Base-by-base conservation (phyloP, 2,113 vertebrate species). In the Ctenomys sociabilis region DNA sequence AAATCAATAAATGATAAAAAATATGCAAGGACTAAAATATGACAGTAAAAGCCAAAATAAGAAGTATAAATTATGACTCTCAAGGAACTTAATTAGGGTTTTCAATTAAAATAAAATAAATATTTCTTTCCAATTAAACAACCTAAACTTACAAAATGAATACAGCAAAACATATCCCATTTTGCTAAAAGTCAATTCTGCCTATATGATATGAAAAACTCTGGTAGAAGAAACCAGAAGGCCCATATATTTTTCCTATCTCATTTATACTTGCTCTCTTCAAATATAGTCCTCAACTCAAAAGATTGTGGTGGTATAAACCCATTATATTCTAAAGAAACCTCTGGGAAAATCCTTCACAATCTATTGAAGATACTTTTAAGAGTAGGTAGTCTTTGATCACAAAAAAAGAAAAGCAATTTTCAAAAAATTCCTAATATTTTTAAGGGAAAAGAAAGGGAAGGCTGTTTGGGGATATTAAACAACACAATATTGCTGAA, bases 341-440 rank as follows among this genome's bases (percentile, higher is more conserved):
- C 30, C 96, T 16, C 81, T 95, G 75, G n/a, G 37, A 95, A 96
- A 13, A 26, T 95, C 86, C 98, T 98, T 97, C 87, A 97, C 97
- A 97, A 97, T 95, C 97, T 98, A 97, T 97, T 98, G 96, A 98
- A 98, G 91, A 95, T 28, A 93, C 16, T 97, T 98, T 97, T 97
- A 68, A 97, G 97, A 98, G 3, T 90, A 5, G 11, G 21, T 91
- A 52, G 13, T 26, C 88, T 98, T 98, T 97, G 94, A 98, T 96
- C 73, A 89, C 94, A 84, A 94, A 95, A 16, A 57, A 3, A 59
- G 17, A 59, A 11, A 96, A 66, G 0, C 64, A 68, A 89, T 97
- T 98, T n/a, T n/a, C n/a, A n/a, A n/a, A 98, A 92, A 91, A 85
- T 95, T 19, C 78, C 54, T 73, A 95, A 81, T 37, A 49, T 6